Base-by-base conservation (phyloP, 2,888 invertebrate genomes). In the Pseudococcus viburni region DNA sequence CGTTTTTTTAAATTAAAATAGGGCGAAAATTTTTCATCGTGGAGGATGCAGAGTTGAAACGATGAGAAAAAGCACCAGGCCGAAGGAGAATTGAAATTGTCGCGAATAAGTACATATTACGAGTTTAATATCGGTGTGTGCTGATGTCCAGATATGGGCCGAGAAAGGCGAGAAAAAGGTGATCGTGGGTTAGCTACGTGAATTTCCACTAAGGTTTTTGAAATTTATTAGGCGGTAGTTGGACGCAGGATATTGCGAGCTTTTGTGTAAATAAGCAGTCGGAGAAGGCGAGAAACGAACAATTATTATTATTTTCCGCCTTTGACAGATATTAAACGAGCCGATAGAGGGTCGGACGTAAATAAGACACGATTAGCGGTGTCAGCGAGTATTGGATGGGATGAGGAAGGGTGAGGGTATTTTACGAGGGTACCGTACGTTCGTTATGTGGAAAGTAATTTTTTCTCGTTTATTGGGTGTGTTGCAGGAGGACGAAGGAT, bases 271-370 rank as follows among this genome's bases (percentile, higher is more conserved):
- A 83, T 83, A 83, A 83, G 46, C 11, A 42, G 80, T 3, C 46
- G 39, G 80, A 46, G 7, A 19, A 42, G 46, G 80, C 46, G 80
- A 83, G 80, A 83, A 83, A 83, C 46, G 80, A 83, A 83, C 80
- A 83, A 83, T 83, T 83, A 83, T 83, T 83, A 83, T 42, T 46
- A 83, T 83, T 83, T 83, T 11, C 46, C 80, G 42, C 80, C 42
- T 83, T 83, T 83, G 80, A 83, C 80, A 83, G 80, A 83, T 83
- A 83, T 83, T 83, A 83, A 83, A 19, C 80, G 80, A 73, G 39
- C 33, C 73, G 73, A 26, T 26, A 73, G 33, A 15, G 39, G 39
- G 73, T 33, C 33, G 73, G 73, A 73, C 73, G 73, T 73, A 73
- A 73, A 73, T 73, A 73, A 73, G 73, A 33, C 73, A 33, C 33